Evolutionary conservation across 2,797 vertebrate species (phyloP).

Genomic region (Naso thynnoides): DNA sequence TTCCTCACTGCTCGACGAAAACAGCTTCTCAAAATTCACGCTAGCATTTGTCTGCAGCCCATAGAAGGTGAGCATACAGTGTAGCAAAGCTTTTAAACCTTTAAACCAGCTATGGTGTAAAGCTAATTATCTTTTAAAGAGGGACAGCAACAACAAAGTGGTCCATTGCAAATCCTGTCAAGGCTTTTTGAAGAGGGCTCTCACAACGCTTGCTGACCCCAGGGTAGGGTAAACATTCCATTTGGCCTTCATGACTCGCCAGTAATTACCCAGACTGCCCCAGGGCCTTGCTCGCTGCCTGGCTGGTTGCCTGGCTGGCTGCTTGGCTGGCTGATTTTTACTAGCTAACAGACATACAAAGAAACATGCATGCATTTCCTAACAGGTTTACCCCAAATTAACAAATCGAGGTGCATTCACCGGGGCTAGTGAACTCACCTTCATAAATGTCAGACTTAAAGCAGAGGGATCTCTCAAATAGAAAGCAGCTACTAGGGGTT

Average conservation of each 20-base stretch:
- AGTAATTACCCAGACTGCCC: slow-evolving; percentile 85
- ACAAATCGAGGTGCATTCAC: slow-evolving; percentile 49
- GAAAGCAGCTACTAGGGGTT: slow-evolving; percentile 45
- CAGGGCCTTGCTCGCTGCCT: slow-evolving; percentile 69
- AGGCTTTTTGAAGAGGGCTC: slow-evolving; percentile 69
- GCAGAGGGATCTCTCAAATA: slow-evolving; percentile 46
- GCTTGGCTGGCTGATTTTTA: slow-evolving; percentile 66
- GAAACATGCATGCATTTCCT: slow-evolving; percentile 68
- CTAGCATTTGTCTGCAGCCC: not conserved
- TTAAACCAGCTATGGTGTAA: slow-evolving; percentile 38
- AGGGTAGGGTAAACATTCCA: slow-evolving; percentile 85
- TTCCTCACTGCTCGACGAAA: slow-evolving; percentile 4
- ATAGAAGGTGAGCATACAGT: slow-evolving; percentile 27
- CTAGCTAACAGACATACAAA: slow-evolving; percentile 71
- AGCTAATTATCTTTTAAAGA: slow-evolving; percentile 69
- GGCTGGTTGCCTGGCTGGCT: slow-evolving; percentile 46
- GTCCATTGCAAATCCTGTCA: slow-evolving; percentile 71
- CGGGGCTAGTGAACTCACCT: slow-evolving; percentile 59
- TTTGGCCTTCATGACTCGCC: slow-evolving; percentile 84
- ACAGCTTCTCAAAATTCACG: slow-evolving; percentile 6
- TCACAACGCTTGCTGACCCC: slow-evolving; percentile 77
- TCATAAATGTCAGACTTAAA: slow-evolving; percentile 55
- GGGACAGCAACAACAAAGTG: slow-evolving; percentile 73
- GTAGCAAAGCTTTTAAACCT: slow-evolving; percentile 30
- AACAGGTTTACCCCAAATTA: slow-evolving; percentile 65